Base-by-base conservation (phyloP, 1,140 invertebrate species). In the Bombus confusus region DNA sequence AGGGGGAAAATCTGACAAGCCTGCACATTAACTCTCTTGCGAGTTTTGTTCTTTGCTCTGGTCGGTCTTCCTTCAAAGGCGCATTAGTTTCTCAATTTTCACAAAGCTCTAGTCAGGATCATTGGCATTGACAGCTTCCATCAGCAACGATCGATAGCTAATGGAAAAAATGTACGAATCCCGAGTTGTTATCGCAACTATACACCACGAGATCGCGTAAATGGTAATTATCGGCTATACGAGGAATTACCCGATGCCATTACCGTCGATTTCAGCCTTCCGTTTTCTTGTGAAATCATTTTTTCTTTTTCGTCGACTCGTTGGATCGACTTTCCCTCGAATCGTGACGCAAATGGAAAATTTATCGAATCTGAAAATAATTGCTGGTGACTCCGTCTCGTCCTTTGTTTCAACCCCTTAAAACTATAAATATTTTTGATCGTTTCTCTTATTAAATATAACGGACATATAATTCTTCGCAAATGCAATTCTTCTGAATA, bases 221-320 rank as follows among this genome's bases (percentile, higher is more conserved):
- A 80, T 37, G 4, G 79, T 71, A 80, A 80, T 80, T 80, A 80
- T 37, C 18, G 43, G 43, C 47, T 68, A 57, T 80, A 80, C 47
- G 47, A 34, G 78, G 66, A 80, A 80, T 80, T 80, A 80, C 39
- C 66, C 37, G 2, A 1, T 15, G 64, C 22, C 79, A 57, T 80
- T 80, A 80, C 15, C 18, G 5, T 62, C 28, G 9, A 41, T 57
- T 25, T 25, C 31, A n/a, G 37, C 52, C 80, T 81, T 73, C 47
- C 64, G 10, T 47, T 81, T 72, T 73, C 80, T 41, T 39, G 52
- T 10, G 47, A 73, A 72, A 81, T 72, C 37, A 3, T 71, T 71
- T 47, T 25, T 71, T 37, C 39, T 72, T 69, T n/a, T n/a, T 37
- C 15, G 4, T 2, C 34, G 1, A n/a, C 18, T 37, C 66, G 34